Conservation (phyloP, 2,797 vertebrate genomes). For the Cyprinella venusta region DNA sequence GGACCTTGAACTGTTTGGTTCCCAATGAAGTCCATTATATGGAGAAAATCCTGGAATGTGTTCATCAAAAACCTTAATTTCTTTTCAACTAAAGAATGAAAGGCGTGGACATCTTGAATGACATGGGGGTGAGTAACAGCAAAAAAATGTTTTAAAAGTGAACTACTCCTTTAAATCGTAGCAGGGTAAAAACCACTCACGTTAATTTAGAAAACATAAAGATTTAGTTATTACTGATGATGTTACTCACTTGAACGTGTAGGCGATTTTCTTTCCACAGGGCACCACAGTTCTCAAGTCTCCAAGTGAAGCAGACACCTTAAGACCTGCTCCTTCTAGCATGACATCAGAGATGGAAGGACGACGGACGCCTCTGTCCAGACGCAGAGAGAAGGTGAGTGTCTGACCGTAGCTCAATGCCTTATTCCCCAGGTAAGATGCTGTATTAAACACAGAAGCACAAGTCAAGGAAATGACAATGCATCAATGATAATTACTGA, state of each 20-base stretch:
- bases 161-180: not conserved
- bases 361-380: constrained; percentile 84
- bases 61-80: no score
- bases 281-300: constrained; percentile 80
- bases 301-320: constrained; percentile 80
- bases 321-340: constrained; percentile 85
- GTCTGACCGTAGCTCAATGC: constrained; percentile 89
- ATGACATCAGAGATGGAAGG: constrained; percentile 84
- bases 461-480: not conserved
- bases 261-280: constrained; percentile 83
- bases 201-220: not conserved
- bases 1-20: no score
- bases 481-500: not conserved
- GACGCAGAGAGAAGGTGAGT: constrained; percentile 85
- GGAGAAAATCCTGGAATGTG: no score
- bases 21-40: no score
- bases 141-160: no score
- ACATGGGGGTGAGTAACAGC: no score
- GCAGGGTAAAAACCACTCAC: not conserved
- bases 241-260: constrained; percentile 84
- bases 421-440: constrained; percentile 86
- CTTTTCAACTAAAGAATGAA: no score
- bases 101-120: no score
- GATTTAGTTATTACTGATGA: constrained; percentile 29
- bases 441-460: constrained; percentile 69